Base-by-base conservation (phyloP, 35 echinoderm and acorn worm genomes). In the Strongylocentrotus purpuratus region DNA sequence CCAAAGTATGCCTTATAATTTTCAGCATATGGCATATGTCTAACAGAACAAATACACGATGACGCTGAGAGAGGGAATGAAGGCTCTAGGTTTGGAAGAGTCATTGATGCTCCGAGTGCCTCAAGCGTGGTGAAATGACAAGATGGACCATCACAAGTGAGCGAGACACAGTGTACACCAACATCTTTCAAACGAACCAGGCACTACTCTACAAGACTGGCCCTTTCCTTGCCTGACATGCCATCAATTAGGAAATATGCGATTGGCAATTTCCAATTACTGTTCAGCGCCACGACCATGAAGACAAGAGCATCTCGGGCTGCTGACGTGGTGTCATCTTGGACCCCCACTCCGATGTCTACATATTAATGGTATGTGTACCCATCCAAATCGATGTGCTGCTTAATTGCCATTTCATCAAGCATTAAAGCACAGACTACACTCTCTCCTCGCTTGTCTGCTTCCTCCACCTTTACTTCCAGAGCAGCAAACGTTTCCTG, bases 191-290 rank as follows among this genome's bases (percentile, higher is more conserved):
- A 86, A 14, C 28, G 6, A 14, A 14, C 13, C 10, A 94, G 15
- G 94, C 94, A 94, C 31, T 94, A 32, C 78, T 94, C 7, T 28
- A 94, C 47, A 18, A 94, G 25, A 31, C 47, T 85, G 35, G 41
- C 94, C 22, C 85, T 33, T 86, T 85, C 65, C 17, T 33, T 12
- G 2, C 96, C 94, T 61, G 86, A 18, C 94, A 96, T 91, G 1
- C 87, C 96, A 96, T 95, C 25, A 48, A 95, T 96, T 28, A 96
- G 47, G 18, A 96, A 96, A 86, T 96, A 96, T 13, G 52, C 94
- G 15, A 96, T 28, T 17, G 96, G 96, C 15, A 96, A 5, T 33
- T 96, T 96, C 96, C 94, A 96, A 22, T 11, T 60, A 6, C 10
- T 32, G 33, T 95, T 95, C 18, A 47, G 33, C 9, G 96, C 17